These are phyloP conservation scores for Trissolcus basalis DNA, from an alignment of 1,140 invertebrate genomes.

Conservation along the genomic window DNA sequence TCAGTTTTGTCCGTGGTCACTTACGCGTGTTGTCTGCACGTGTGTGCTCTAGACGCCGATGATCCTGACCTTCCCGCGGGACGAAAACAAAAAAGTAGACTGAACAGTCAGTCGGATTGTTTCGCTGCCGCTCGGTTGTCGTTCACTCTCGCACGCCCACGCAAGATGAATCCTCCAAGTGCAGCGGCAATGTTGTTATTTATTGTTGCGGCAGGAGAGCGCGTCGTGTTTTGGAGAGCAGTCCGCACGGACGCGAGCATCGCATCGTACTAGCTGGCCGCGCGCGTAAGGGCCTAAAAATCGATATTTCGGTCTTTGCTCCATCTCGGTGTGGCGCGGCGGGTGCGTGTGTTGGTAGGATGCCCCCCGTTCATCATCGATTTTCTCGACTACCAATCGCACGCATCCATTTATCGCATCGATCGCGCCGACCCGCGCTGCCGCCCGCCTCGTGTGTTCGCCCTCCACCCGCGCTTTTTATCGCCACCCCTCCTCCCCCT, in stretches of 20 bases:
- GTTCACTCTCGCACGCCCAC: no score
- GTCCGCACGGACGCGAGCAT: slow-evolving; percentile 67
- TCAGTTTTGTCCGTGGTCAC: no score
- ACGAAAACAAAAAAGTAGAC: not conserved
- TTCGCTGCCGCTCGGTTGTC: no score
- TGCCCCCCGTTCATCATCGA: slow-evolving; percentile 74
- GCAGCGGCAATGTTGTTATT: not conserved
- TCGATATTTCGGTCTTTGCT: slow-evolving; percentile 78
- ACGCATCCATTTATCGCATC: slow-evolving; percentile 77
- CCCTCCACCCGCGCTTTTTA: slow-evolving; percentile 11
- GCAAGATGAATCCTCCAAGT: no score
- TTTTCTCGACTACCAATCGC: slow-evolving; percentile 76
- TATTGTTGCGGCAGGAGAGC: slow-evolving; percentile 16
- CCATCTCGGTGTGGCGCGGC: slow-evolving; percentile 65
- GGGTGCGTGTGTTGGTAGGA: slow-evolving; percentile 64
- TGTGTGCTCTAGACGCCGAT: not conserved
- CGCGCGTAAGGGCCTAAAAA: slow-evolving; percentile 75
- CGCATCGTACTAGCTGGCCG: slow-evolving; percentile 67
- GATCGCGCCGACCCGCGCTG: slow-evolving; percentile 67
- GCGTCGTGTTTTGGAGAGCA: slow-evolving; percentile 65
- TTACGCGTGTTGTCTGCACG: slow-evolving; percentile 10
- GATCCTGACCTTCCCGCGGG: not conserved
- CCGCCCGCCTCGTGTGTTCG: slow-evolving; percentile 65
- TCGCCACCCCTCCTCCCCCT: slow-evolving; percentile 2
- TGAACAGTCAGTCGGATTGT: no score